Evolutionary conservation across 1,140 invertebrate species (phyloP), one percentile per base, ranked within the genome.

Genomic region (Hormaphis cornu): DNA sequence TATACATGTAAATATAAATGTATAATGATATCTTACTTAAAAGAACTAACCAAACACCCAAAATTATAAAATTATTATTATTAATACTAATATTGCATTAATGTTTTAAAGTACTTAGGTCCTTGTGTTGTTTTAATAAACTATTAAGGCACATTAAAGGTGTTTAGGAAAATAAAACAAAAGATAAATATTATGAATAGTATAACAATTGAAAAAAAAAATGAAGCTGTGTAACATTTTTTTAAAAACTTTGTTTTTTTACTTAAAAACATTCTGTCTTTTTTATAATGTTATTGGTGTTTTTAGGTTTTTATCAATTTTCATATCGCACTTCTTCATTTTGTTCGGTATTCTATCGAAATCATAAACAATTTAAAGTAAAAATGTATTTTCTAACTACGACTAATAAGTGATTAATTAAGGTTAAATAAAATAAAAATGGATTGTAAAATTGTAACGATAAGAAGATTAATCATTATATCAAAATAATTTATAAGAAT

Each of bases 91-190:
- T 48, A 48, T 66, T 66, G 61, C 42, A 35, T 48, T 50, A 20
- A 66, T 46, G 18, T 12, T 42, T 63, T 30, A 66, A 66, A 48
- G 24, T 66, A 50, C 28, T 66, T 66, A 46, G n/a, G 44, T 50
- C 35, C 6, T 20, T 20, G 20, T 16, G n/a, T n/a, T n/a, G 3
- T 56, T 50, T 63, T 35, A 50, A 66, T 63, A 16, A 50, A 35
- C 50, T 66, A 66, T 50, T 66, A 66, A 66, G 61, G 61, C 61
- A 66, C 61, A 66, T 48, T 50, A 48, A 48, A 48, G 7, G 20
- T 50, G 5, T 44, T 33, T 22, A 50, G 8, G 28, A 33, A n/a
- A 48, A 66, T 48, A 50, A 66, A 46, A 20, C 30, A 28, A 63
- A 63, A 16, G 18, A 12, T 26, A 61, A 42, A 42, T n/a, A n/a